Conservation (phyloP, 1,140 invertebrate species). For the Artemia franciscana region DNA sequence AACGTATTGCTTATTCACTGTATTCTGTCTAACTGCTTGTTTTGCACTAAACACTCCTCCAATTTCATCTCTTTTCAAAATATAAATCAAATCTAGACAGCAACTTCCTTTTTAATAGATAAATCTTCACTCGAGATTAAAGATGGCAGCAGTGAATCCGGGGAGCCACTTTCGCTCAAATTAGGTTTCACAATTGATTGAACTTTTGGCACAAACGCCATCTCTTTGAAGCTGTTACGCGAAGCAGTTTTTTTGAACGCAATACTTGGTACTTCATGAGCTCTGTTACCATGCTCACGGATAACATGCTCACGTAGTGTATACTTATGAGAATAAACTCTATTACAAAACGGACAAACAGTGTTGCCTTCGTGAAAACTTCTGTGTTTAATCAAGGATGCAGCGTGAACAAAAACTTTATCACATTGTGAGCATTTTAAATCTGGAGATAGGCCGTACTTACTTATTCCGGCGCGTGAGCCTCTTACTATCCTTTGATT, state of each 20-base stretch:
- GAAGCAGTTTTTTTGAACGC: background rate
- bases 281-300: background rate
- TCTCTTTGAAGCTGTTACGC: background rate
- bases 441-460: background rate
- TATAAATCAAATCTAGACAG: too few relatives aligned
- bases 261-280: background rate
- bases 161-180: too few relatives aligned
- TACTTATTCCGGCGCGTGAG: background rate
- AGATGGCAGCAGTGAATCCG: too few relatives aligned
- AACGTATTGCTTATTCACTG: too few relatives aligned
- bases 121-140: too few relatives aligned
- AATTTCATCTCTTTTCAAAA: too few relatives aligned
- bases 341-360: background rate
- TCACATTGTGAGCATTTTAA: background rate
- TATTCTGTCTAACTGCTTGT: too few relatives aligned
- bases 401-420: background rate
- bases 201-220: background rate
- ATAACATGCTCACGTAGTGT: background rate
- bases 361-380: background rate
- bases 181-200: too few relatives aligned
- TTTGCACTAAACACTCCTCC: too few relatives aligned
- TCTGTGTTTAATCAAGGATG: background rate
- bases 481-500: background rate
- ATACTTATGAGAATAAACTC: background rate
- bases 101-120: too few relatives aligned